Base-by-base conservation (phyloP, 2,888 invertebrate genomes). In the Caenorhabditis sp. region DNA sequence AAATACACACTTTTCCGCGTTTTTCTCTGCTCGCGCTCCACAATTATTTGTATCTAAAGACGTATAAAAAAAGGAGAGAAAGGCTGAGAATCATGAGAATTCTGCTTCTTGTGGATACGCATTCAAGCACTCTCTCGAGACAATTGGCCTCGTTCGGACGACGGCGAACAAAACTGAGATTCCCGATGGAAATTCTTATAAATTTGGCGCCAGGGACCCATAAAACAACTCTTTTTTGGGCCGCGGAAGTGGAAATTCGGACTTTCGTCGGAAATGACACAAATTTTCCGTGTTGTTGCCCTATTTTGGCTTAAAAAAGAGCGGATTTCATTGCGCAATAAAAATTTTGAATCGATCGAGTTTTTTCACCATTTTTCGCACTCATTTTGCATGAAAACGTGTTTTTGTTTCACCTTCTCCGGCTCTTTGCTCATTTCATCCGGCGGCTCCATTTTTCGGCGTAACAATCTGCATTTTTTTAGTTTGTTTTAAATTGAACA, bases 151-250 rank as follows among this genome's bases (percentile, higher is more conserved):
- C 65, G 65, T 65, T 65, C 65, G 24, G 43, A 11, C 11, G 15
- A 27, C 32, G 43, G n/a, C 11, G 15, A 27, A 22, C 22, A 26
- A 26, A 53, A 4, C 37, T 20, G 52, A 52, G 52, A 52, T 52
- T 58, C 41, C 26, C 22, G 17, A 24, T 22, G 30, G 15, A 46
- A 32, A 72, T 58, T 45, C 58, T 46, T 73, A 59, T 59, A 63
- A 65, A 71, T 71, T 53, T 55, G 71, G 59, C 71, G 46, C 59
- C 35, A 45, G 61, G 61, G 71, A 61, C 55, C 37, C 59, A 70
- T 61, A 24, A 53, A 61, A 32, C 20, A 1, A 2, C 4, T 13
- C 9, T 9, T 9, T 35, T 30, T 5, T n/a, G n/a, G n/a, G n/a
- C n/a, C 13, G 8, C 5, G 13, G 20, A 4, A 46, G 46, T 24